Evolutionary conservation across 2,113 vertebrate species (phyloP).

Genomic region (Procavia capensis): DNA sequence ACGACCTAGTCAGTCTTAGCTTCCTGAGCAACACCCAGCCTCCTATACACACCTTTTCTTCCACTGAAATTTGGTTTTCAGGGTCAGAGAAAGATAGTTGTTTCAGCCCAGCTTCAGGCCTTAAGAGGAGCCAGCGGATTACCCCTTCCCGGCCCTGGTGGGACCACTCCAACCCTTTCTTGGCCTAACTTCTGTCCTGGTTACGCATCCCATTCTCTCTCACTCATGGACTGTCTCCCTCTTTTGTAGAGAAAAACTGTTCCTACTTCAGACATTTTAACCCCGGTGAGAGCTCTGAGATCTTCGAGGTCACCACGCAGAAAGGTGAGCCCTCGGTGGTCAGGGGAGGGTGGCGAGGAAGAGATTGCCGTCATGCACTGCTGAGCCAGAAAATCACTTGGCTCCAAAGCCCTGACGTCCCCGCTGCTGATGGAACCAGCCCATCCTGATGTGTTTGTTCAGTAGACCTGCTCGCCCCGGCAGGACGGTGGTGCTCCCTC

Average conservation of each 20-base stretch:
- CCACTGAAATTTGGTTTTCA: background rate
- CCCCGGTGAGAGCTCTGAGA: slow-evolving; percentile 91
- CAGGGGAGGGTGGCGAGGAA: background rate
- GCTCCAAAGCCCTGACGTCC: background rate
- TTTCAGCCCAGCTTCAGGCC: too few relatives aligned
- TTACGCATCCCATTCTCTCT: background rate
- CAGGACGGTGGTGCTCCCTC: fast-evolving
- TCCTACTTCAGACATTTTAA: slow-evolving; percentile 97
- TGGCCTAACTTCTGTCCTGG: fast-evolving
- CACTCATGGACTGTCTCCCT: slow-evolving; percentile 43
- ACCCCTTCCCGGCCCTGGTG: fast-evolving
- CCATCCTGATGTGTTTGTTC: fast-evolving
- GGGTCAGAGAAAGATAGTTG: background rate
- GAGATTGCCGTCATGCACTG: background rate
- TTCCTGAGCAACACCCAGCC: background rate
- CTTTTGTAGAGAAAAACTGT: slow-evolving; percentile 93
- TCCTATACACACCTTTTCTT: background rate
- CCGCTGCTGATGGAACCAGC: background rate
- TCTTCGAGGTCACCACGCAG: slow-evolving; percentile 96
- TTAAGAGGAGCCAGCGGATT: background rate
- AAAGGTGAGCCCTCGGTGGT: slow-evolving; percentile 89
- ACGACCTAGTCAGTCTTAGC: background rate
- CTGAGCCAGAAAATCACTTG: background rate
- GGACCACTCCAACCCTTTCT: fast-evolving
- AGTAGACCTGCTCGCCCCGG: background rate